A percentile compares a stretch with the other conserved stretches of the same genome.
phyloP scores from a whole-genome alignment of 2,113 vertebrate genomes.

The Thymallus thymallus region DNA sequence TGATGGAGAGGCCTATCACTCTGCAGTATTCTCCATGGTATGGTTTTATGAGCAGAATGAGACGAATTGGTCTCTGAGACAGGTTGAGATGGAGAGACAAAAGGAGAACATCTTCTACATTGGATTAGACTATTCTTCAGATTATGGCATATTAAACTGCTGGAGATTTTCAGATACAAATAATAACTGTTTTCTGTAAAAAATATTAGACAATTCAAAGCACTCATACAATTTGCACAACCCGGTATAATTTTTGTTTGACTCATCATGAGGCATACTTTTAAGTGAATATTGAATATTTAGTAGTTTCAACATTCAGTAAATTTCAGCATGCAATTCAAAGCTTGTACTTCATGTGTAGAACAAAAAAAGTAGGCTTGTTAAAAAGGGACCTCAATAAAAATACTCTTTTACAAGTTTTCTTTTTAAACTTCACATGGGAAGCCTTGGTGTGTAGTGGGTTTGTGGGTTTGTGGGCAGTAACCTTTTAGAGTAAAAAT shows the following conservation, averaged over 20 bases:
- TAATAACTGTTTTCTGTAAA: too few species aligned
- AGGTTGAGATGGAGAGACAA: too few species aligned
- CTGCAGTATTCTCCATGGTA: not conserved
- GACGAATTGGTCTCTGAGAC: too few species aligned
- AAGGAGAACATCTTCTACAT: too few species aligned
- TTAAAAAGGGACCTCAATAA: conserved; percentile 37
- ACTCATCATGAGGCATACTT: too few species aligned
- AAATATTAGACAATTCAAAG: too few species aligned
- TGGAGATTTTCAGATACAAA: too few species aligned
- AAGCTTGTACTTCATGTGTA: conserved; percentile 14
- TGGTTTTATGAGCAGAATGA: not conserved
- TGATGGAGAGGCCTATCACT: not conserved
- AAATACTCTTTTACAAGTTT: conserved; percentile 33
- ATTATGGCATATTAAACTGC: too few species aligned
- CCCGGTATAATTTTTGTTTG: too few species aligned
- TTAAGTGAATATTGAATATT: too few species aligned
- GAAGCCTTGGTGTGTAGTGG: conserved; percentile 42
- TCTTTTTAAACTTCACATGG: conserved; percentile 34
- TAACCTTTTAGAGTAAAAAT: conserved; percentile 9
- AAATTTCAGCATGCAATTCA: conserved; percentile 21
- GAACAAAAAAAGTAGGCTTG: conserved; percentile 27
- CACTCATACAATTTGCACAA: too few species aligned
- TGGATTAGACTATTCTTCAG: too few species aligned
- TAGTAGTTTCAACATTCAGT: not conserved
- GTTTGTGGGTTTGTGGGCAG: conserved; percentile 23